Conservation (phyloP, 2,888 invertebrate genomes). For the Caenorhabditis parvicauda region DNA sequence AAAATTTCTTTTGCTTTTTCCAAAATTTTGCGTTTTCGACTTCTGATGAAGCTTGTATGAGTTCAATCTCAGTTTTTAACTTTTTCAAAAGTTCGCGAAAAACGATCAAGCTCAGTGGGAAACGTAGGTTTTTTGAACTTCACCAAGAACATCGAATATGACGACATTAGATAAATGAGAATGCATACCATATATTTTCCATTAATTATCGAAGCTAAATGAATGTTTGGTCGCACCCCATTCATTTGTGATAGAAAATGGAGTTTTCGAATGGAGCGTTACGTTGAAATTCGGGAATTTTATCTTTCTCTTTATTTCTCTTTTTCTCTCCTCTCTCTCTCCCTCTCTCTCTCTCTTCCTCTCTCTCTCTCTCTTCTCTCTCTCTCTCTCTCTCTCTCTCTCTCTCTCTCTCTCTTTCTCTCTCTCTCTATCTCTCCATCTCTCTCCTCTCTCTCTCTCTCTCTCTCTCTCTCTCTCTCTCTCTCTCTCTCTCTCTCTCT, state of each 20-base stretch:
- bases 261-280: background rate
- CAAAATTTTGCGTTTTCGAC: no score
- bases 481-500: background rate
- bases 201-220: conserved; percentile 25
- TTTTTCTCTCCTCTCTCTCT: background rate
- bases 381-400: background rate
- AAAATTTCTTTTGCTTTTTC: no score
- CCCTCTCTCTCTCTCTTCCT: background rate
- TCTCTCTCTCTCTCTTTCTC: conserved; percentile 3
- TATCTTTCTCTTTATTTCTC: background rate
- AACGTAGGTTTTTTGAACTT: no score
- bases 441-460: conserved; percentile 7
- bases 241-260: conserved; percentile 9
- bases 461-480: conserved; percentile 2
- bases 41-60: no score
- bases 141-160: no score
- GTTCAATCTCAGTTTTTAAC: no score
- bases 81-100: no score
- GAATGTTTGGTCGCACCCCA: conserved; percentile 24
- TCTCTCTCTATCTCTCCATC: conserved; percentile 8
- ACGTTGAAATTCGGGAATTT: background rate
- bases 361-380: conserved; percentile 2
- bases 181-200: conserved; percentile 23
- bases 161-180: no score
- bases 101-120: no score